Conservation (phyloP, 1,140 invertebrate genomes). For the Agraylea sexmaculata region DNA sequence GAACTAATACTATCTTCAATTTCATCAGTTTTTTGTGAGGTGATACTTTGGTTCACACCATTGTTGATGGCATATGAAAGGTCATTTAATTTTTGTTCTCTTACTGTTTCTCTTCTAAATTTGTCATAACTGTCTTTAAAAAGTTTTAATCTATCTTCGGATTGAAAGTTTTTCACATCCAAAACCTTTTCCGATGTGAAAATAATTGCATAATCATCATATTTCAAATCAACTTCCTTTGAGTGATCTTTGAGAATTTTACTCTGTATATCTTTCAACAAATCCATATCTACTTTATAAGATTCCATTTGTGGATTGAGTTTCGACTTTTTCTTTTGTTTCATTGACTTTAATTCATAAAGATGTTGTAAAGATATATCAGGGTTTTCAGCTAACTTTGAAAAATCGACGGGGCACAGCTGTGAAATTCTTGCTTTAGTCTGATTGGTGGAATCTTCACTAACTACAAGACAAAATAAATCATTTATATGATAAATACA, state of each 20-base stretch:
- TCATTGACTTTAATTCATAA: constrained; percentile 39
- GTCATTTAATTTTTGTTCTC: constrained; percentile 36
- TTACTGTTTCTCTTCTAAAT: constrained; percentile 36
- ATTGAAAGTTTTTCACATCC: constrained; percentile 24
- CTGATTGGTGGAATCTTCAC: constrained; percentile 44
- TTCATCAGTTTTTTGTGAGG: constrained; percentile 13
- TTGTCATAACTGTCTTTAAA: constrained; percentile 39
- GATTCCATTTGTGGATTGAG: constrained; percentile 28
- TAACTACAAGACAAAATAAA: constrained; percentile 40
- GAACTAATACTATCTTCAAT: constrained; percentile 26
- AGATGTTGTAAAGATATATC: constrained; percentile 43
- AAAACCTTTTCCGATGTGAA: constrained; percentile 31
- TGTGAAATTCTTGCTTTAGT: constrained; percentile 51
- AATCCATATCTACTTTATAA: constrained; percentile 34
- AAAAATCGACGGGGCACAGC: constrained; percentile 48
- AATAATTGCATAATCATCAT: constrained; percentile 35
- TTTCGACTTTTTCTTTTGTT: constrained; percentile 25
- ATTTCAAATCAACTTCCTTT: constrained; percentile 26
- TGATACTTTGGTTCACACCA: constrained; percentile 28
- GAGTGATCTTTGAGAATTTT: constrained; percentile 31
- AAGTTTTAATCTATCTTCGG: constrained; percentile 24
- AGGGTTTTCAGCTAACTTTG: constrained; percentile 45
- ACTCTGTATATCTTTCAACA: constrained; percentile 32
- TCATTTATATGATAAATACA: constrained; percentile 4
- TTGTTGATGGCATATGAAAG: constrained; percentile 38